Evolutionary conservation across 1,140 invertebrate genomes (phyloP), one percentile per base, ranked within the genome.

Genomic region (Anastrepha obliqua): DNA sequence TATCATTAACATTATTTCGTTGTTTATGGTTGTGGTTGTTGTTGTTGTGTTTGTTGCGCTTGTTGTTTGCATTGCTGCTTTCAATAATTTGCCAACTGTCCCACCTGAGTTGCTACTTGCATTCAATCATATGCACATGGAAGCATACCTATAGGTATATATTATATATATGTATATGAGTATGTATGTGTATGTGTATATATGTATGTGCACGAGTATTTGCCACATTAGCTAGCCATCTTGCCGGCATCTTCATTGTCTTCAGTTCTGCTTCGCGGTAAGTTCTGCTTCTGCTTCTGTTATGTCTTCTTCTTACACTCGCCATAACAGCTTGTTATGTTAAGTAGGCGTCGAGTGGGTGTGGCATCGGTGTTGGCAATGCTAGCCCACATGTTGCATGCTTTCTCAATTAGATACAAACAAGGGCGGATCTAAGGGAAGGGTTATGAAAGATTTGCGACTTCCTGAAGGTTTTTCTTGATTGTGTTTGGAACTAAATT

Each of bases 331-430:
- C 17, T 81, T 81, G 74, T 81, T 81, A 81, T 55, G 74, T 51
- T 81, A 81, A 81, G 51, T 81, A 55, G 74, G 74, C 74, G 74
- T 81, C 9, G 74, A 81, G 74, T 55, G n/a, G 74, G 74, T 81
- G 74, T 58, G 74, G 47, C 47, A 17, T 51, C n/a, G 47, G 47
- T 15, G 47, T 81, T 81, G 74, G 20, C 47, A 81, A 55, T 58
- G 74, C 1, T 81, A n/a, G n/a, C 74, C 4, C 74, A 81, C 74
- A 89, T 89, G 78, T 88, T 88, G 74, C 88, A 91, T 91, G 91
- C 91, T 89, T 91, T 91, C 91, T 91, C 90, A 90, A 91, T 90
- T 90, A 89, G 51, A 87, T 91, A 85, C 29, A 29, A 29, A 29
- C 29, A 29, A 29, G 29, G 29, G 29, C 29, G 29, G 29, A 29